A percentile compares a stretch with the other conserved stretches of the same genome.
phyloP scores from a whole-genome alignment of 2,888 invertebrate genomes.

The Andrena praecox region DNA sequence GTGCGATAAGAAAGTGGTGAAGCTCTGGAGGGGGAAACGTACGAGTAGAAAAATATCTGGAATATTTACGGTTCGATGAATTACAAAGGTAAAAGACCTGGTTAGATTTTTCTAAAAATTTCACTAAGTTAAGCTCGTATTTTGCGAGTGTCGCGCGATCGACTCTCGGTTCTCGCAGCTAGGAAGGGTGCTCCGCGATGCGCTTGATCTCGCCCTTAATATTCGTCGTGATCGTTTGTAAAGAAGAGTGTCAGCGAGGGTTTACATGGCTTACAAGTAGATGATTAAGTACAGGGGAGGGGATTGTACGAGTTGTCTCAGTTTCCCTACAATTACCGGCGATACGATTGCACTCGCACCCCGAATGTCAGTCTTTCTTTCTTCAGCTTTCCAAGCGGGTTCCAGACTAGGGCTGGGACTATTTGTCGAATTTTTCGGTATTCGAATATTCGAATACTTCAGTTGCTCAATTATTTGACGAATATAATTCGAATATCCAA shows the following conservation, averaged over 20 bases:
- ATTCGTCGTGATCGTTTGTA: constrained; percentile 29
- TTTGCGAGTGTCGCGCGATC: constrained; percentile 18
- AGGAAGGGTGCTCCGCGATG: constrained; percentile 28
- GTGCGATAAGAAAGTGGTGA: not conserved
- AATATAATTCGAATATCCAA: too few species aligned
- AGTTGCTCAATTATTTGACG: too few species aligned
- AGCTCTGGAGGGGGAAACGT: not conserved
- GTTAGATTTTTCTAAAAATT: constrained; percentile 19
- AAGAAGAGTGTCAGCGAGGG: constrained; percentile 20
- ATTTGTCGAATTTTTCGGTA: too few species aligned
- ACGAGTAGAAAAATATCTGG: not conserved
- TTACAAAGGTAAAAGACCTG: constrained; percentile 26
- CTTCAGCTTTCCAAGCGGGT: constrained; percentile 30
- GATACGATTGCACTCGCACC: constrained; percentile 60
- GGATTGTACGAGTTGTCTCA: constrained; percentile 13
- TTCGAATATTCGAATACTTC: too few species aligned
- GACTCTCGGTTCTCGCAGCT: constrained; percentile 18
- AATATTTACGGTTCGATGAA: constrained; percentile 33
- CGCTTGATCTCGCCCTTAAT: constrained; percentile 23
- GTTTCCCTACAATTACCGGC: constrained; percentile 40
- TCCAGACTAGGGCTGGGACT: not conserved
- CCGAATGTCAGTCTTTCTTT: constrained; percentile 74
- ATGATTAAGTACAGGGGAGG: constrained; percentile 40
- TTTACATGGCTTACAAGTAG: constrained; percentile 49
- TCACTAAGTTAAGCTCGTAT: constrained; percentile 51